Evolutionary conservation across 2,888 invertebrate genomes (phyloP).

Genomic region (Zelleria hepariella): DNA sequence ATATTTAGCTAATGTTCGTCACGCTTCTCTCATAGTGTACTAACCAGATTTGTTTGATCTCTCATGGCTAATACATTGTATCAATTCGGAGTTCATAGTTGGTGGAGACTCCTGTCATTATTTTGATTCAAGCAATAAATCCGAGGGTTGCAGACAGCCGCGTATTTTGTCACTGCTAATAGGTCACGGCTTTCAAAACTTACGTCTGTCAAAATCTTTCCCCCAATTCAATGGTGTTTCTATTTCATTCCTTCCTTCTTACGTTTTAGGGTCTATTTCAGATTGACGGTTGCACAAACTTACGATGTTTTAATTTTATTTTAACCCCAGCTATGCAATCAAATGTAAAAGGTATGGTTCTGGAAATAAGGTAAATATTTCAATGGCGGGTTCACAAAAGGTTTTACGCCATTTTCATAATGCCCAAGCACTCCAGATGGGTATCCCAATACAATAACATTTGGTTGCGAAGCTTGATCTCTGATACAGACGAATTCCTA

Average conservation of each 20-base stretch:
- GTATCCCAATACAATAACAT: conserved; percentile 47
- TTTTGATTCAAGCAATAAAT: conserved; percentile 50
- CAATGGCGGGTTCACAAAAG: background rate
- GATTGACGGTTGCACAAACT: background rate
- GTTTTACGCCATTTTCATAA: background rate
- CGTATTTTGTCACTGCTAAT: conserved; percentile 59
- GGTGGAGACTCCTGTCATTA: conserved; percentile 36
- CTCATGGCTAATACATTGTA: background rate
- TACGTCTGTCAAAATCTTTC: conserved; percentile 30
- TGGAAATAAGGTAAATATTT: background rate
- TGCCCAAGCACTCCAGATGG: conserved; percentile 25
- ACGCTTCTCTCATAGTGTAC: background rate
- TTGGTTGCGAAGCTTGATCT: conserved; percentile 48
- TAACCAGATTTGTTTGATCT: background rate
- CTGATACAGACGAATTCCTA: conserved; percentile 55
- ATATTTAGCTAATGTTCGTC: background rate
- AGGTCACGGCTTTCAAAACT: conserved; percentile 50
- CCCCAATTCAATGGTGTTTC: conserved; percentile 9
- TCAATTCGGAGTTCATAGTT: background rate
- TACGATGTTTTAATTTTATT: background rate
- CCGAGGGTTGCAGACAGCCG: conserved; percentile 56
- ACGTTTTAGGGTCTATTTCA: background rate
- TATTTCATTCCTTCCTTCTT: background rate
- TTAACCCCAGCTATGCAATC: background rate
- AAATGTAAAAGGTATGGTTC: background rate